These are phyloP conservation scores for Nautilus pompilius DNA, from an alignment of 1,140 invertebrate genomes.

Conservation along the genomic window DNA sequence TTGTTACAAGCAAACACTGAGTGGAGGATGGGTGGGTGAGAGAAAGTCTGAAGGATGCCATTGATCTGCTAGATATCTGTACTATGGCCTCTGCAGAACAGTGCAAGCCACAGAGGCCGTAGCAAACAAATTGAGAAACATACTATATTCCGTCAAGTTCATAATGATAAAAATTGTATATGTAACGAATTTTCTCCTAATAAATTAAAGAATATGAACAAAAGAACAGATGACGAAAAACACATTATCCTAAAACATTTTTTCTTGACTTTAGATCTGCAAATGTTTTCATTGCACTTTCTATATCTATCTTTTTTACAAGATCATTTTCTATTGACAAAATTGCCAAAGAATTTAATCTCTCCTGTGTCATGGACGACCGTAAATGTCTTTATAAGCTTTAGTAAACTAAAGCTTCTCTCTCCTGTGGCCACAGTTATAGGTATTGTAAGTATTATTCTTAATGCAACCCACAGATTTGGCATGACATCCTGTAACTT, in stretches of 20 bases:
- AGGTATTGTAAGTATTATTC: not conserved
- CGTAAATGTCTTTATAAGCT: not conserved
- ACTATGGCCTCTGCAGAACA: no score
- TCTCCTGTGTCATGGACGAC: not conserved
- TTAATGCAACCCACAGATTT: not conserved
- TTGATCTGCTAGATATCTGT: no score
- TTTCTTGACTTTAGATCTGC: not conserved
- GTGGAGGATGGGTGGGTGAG: not conserved
- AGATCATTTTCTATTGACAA: not conserved
- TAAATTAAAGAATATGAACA: not conserved
- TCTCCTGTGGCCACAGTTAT: not conserved
- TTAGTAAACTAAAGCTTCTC: not conserved
- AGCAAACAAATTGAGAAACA: no score
- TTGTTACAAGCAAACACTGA: not conserved
- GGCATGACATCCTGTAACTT: not conserved
- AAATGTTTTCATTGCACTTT: not conserved
- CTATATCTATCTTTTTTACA: not conserved
- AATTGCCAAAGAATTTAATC: not conserved
- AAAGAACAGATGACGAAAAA: not conserved
- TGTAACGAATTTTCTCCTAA: not conserved
- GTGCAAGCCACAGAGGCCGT: no score
- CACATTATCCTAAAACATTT: not conserved
- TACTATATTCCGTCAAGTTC: no score
- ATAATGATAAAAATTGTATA: no score
- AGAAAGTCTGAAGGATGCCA: not conserved